Conservation (phyloP, 2,797 vertebrate species). For the Salarias fasciatus region DNA sequence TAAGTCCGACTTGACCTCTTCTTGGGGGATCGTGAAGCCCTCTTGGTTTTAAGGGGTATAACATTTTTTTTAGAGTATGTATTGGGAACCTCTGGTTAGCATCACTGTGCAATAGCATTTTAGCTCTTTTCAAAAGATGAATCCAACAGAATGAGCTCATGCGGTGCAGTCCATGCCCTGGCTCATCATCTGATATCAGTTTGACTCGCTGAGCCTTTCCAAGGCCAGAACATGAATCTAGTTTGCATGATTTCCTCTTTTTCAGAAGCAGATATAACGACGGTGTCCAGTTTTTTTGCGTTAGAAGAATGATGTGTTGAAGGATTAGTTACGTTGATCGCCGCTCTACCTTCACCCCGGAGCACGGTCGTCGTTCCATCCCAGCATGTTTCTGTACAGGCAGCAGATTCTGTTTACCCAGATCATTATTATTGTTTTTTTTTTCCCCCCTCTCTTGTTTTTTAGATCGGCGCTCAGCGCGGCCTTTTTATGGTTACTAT, state of each 20-base stretch:
- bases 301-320: no score
- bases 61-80: no score
- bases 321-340: constrained; percentile 42
- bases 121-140: constrained; percentile 8
- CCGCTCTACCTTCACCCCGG: constrained; percentile 57
- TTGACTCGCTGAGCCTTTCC: constrained; percentile 26
- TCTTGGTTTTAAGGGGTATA: no score
- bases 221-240: constrained; percentile 35
- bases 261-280: constrained; percentile 56
- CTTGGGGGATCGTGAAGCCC: no score
- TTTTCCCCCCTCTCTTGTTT: no score
- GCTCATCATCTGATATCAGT: constrained; percentile 33
- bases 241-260: constrained; percentile 30
- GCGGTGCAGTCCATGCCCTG: constrained; percentile 18
- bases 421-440: constrained; percentile 79
- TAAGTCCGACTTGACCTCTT: no score
- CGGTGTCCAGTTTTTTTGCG: constrained; percentile 58
- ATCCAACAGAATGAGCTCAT: constrained; percentile 16
- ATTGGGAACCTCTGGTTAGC: no score
- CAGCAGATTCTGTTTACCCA: constrained; percentile 92
- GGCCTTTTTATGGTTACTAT: constrained; percentile 91
- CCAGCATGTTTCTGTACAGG: constrained; percentile 88
- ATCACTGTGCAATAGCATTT: no score
- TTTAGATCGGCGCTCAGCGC: constrained; percentile 78
- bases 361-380: no score